A percentile compares a stretch with the other conserved stretches of the same genome.
phyloP scores from a whole-genome alignment of 30 jellyfish, hydroid and myxozoan genomes.

The Sanderia malayensis region DNA sequence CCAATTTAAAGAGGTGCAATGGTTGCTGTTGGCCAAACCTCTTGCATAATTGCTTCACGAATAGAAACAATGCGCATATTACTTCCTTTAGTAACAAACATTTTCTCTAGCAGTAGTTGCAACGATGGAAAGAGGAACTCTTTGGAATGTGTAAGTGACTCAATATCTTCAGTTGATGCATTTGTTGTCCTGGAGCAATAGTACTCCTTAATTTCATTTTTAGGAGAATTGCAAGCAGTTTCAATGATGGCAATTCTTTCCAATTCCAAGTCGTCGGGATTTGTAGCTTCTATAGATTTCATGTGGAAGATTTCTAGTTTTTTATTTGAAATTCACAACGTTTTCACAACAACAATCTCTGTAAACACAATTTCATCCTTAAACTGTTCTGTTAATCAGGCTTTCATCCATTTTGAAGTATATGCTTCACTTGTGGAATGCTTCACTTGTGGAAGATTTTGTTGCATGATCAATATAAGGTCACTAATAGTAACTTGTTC shows the following conservation, averaged over 20 bases:
- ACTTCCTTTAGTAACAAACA: neutral
- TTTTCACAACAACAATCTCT: neutral
- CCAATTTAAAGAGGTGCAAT: conserved; percentile 19
- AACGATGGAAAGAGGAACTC: neutral
- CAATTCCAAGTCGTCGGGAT: neutral
- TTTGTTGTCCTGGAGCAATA: neutral
- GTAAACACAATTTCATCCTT: conserved; percentile 10
- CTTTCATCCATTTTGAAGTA: conserved; percentile 1
- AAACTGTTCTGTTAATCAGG: conserved; percentile 2
- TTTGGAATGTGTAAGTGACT: neutral
- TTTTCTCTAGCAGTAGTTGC: conserved; percentile 1
- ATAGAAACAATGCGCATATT: conserved; percentile 5
- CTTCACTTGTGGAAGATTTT: neutral
- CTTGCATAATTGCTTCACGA: conserved; percentile 40
- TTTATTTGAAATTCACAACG: neutral
- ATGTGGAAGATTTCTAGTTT: neutral
- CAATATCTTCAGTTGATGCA: neutral
- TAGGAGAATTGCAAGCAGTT: neutral
- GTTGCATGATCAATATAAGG: conserved; percentile 7
- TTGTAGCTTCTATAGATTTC: neutral
- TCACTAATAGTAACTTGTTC: conserved; percentile 20
- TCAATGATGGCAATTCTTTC: neutral
- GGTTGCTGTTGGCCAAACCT: conserved; percentile 22
- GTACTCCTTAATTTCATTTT: neutral
- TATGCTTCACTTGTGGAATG: conserved; percentile 5